phyloP scores from a whole-genome alignment of 1,140 invertebrate species.

The Theocolax elegans region DNA sequence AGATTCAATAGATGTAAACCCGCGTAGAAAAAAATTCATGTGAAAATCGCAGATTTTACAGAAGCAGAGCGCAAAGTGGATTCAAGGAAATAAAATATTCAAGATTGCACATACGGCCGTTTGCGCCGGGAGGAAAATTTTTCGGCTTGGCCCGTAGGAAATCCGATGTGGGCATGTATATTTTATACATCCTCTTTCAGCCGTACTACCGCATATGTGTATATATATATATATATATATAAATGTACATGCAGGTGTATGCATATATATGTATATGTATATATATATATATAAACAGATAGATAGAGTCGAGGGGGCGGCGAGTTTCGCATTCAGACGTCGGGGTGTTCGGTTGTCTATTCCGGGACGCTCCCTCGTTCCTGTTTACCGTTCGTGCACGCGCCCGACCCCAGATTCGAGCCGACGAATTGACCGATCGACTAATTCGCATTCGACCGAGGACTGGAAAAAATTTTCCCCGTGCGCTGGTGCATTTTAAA shows the following conservation, averaged over 20 bases:
- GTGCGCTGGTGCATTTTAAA: too few relatives aligned
- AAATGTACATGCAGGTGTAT: too few relatives aligned
- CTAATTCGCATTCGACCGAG: constrained; percentile 21
- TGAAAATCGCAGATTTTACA: constrained; percentile 23
- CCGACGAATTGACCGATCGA: not conserved
- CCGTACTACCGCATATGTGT: too few relatives aligned
- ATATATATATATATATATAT: too few relatives aligned
- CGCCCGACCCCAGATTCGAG: not conserved
- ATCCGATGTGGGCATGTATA: constrained; percentile 23
- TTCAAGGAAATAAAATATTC: constrained; percentile 36
- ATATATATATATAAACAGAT: not conserved
- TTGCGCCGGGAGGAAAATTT: constrained; percentile 16
- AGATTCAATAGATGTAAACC: too few relatives aligned
- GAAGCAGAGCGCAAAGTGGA: constrained; percentile 3
- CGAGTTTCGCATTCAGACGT: constrained; percentile 19
- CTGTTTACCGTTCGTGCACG: constrained; percentile 28
- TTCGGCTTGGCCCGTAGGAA: constrained; percentile 8
- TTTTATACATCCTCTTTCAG: constrained; percentile 19
- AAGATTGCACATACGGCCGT: constrained; percentile 3
- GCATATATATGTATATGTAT: too few relatives aligned
- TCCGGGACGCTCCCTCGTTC: not conserved
- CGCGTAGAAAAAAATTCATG: too few relatives aligned
- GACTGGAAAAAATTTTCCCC: too few relatives aligned
- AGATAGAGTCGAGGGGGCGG: not conserved
- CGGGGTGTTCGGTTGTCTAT: constrained; percentile 14